phyloP scores from a whole-genome alignment of 1,140 invertebrate genomes.

The Oscheius sp. region DNA sequence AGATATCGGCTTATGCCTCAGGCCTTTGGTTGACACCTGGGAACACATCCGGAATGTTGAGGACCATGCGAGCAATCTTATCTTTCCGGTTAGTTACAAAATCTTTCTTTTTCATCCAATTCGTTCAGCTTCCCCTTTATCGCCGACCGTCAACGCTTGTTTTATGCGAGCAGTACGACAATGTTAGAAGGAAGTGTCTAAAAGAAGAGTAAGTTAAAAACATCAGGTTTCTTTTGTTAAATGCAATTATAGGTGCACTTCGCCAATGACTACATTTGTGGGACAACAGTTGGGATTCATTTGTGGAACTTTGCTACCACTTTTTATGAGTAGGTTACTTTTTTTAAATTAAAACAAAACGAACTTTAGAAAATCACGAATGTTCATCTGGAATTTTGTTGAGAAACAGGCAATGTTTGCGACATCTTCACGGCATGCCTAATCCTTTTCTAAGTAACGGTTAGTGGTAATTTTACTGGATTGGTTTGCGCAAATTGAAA shows the following conservation, averaged over 20 bases:
- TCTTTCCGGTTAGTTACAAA: conserved; percentile 14
- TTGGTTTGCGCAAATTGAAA: too few species aligned
- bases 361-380: background rate
- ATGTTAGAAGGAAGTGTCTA: background rate
- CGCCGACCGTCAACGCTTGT: background rate
- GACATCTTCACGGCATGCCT: background rate
- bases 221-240: background rate
- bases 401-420: background rate
- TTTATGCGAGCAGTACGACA: background rate
- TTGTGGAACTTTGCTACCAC: background rate
- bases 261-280: background rate
- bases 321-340: background rate
- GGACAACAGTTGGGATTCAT: background rate
- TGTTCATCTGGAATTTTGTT: background rate
- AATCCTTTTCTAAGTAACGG: background rate
- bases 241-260: background rate
- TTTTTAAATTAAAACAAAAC: background rate
- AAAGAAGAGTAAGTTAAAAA: background rate
- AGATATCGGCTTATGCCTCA: background rate
- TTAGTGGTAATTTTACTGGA: too few species aligned
- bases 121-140: background rate
- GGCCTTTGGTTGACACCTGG: conserved; percentile 3
- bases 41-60: conserved; percentile 4
- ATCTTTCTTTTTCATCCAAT: background rate
- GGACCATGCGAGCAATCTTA: background rate